A percentile compares a stretch with the other conserved stretches of the same genome.
Conservation (phyloP, 2,113 vertebrate species). For the Hydrochoerus hydrochaeris region DNA sequence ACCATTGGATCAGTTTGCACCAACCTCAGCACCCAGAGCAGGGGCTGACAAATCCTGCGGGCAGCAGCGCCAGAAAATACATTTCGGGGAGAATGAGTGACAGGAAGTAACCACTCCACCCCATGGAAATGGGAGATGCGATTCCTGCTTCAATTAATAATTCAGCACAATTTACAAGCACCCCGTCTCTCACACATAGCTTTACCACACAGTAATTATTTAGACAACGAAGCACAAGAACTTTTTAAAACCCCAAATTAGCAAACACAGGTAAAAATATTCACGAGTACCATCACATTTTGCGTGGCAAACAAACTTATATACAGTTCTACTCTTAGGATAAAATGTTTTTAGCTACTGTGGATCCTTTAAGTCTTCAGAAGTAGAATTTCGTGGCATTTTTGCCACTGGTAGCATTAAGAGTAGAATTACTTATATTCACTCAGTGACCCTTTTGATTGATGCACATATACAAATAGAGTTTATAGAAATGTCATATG, state of each 20-base stretch:
- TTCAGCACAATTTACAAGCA: background rate
- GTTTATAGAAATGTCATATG: conserved; percentile 55
- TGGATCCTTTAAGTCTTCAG: conserved; percentile 7
- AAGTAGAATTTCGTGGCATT: conserved; percentile 48
- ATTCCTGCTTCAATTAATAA: conserved; percentile 40
- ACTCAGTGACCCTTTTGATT: conserved; percentile 45
- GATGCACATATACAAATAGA: conserved; percentile 52
- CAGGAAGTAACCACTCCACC: background rate
- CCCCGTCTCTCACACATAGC: no score
- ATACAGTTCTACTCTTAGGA: background rate
- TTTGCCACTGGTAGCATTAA: conserved; percentile 54
- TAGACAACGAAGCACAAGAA: background rate
- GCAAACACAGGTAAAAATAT: background rate
- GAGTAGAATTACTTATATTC: background rate
- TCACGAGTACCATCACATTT: background rate
- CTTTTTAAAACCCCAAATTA: background rate
- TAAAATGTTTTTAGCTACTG: background rate
- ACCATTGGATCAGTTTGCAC: conserved; percentile 40
- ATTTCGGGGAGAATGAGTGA: conserved; percentile 9
- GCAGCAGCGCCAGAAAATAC: background rate
- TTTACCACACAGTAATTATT: background rate
- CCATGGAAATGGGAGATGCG: background rate
- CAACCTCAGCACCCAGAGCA: background rate
- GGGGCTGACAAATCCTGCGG: background rate
- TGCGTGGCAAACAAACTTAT: conserved; percentile 1